phyloP scores from a whole-genome alignment of 1,140 invertebrate genomes.

The Phortica variegata region DNA sequence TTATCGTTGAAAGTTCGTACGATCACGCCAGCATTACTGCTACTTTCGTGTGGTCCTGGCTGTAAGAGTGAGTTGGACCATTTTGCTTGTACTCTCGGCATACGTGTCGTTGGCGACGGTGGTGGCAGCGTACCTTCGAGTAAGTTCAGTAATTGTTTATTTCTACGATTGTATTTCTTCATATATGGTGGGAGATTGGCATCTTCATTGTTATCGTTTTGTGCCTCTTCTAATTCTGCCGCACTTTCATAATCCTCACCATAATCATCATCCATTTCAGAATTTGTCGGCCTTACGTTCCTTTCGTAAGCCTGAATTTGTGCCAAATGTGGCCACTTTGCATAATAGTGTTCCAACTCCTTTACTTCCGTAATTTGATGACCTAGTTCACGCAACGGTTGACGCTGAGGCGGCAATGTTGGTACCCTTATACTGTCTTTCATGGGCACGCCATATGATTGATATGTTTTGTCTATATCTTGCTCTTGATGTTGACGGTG shows the following conservation, averaged over 20 bases:
- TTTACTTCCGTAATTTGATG: conserved; percentile 49
- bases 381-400: conserved; percentile 19
- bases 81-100: background rate
- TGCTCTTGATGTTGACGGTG: conserved; percentile 12
- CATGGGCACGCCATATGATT: too few species aligned
- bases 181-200: conserved; percentile 50
- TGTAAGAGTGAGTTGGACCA: conserved; percentile 25
- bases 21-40: conserved; percentile 1
- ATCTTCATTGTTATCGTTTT: conserved; percentile 36
- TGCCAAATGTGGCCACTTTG: conserved; percentile 51
- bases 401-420: conserved; percentile 20
- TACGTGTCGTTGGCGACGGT: conserved; percentile 5
- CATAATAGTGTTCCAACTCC: conserved; percentile 46
- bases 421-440: conserved; percentile 9
- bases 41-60: conserved; percentile 20
- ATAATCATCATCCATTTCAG: conserved; percentile 36
- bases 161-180: conserved; percentile 48
- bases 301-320: conserved; percentile 44
- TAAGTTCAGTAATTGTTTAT: conserved; percentile 47
- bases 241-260: conserved; percentile 46
- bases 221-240: conserved; percentile 40
- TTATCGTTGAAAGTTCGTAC: conserved; percentile 37
- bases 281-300: conserved; percentile 36
- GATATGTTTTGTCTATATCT: background rate
- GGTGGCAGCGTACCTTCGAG: conserved; percentile 46